A percentile compares a stretch with the other conserved stretches of the same genome.
Evolutionary conservation across 2,113 vertebrate genomes (phyloP).

Genomic region (Cryptomyrus ogoouensis): DNA sequence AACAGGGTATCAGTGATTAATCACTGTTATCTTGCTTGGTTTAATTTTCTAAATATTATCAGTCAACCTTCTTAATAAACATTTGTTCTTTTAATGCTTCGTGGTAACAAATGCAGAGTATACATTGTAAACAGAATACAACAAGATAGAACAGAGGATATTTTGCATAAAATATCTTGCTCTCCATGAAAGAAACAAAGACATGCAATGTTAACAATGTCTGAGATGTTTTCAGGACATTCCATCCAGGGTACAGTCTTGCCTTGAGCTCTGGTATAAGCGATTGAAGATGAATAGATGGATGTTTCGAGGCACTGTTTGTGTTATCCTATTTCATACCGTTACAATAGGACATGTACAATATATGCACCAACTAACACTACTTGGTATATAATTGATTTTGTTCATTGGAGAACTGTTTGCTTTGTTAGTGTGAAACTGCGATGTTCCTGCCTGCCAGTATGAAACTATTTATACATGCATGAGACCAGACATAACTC

Average conservation of each 20-base stretch:
- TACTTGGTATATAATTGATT: background rate
- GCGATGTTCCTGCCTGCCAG: background rate
- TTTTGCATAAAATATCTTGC: background rate
- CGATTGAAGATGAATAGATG: background rate
- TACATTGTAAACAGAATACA: background rate
- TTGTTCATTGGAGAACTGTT: background rate
- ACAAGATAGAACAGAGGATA: background rate
- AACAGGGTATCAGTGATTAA: background rate
- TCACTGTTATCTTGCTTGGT: background rate
- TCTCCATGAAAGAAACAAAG: background rate
- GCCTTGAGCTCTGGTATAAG: background rate
- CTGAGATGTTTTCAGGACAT: background rate
- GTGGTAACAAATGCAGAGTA: background rate
- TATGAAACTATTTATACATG: slow-evolving; percentile 5
- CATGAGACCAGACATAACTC: background rate
- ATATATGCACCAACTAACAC: background rate
- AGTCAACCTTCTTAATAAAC: background rate
- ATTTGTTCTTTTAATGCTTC: background rate
- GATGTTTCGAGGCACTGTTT: background rate
- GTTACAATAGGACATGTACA: background rate
- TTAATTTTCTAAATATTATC: background rate
- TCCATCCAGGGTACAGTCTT: background rate
- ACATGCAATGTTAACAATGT: background rate
- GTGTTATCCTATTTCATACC: background rate
- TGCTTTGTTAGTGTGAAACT: background rate